Evolutionary conservation across 1,140 invertebrate genomes (phyloP), one percentile per base, ranked within the genome.

Genomic region (Caenorhabditis elegans): DNA sequence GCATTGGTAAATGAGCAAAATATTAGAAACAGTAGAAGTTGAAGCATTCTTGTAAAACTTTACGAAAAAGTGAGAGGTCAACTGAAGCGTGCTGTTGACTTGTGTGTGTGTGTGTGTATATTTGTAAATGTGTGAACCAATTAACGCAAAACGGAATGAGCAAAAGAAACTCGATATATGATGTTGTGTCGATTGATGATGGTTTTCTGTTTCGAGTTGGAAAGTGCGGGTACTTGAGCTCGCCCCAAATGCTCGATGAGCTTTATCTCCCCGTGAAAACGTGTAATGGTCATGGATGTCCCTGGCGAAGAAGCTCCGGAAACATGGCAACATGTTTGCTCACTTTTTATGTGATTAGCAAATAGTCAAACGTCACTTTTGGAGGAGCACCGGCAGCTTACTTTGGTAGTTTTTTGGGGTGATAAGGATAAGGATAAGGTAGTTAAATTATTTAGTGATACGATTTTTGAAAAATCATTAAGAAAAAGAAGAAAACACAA

Each of bases 131-230:
- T n/a, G n/a, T 70, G 60, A 70, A 70, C 34, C 60, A 70, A 70
- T 70, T 70, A 70, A 70, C 60, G 60, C 15, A 70, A 70, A 34
- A 70, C 28, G 60, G 39, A 39, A n/a, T n/a, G n/a, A n/a, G n/a
- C n/a, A n/a, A 31, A 70, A 70, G 60, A 70, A 70, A 70, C 60
- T 70, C 60, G 60, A 70, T 70, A 70, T n/a, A n/a, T n/a, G n/a
- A n/a, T n/a, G n/a, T 43, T 70, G 60, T 70, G 60, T 70, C 34
- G 34, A 70, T 24, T 24, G 28, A 34, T 70, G 15, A 39, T 6
- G 60, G 60, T 70, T 70, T 70, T 70, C 60, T 39, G 60, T 70
- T 70, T 70, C 60, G 34, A 15, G 39, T 5, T 43, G 39, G 39
- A n/a, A n/a, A n/a, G n/a, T n/a, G n/a, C n/a, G n/a, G n/a, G n/a